Percentiles rank a stretch among this genome's conserved stretches.
phyloP scores from a whole-genome alignment of 2,797 vertebrate species.

The Eupleurogrammus muticus region DNA sequence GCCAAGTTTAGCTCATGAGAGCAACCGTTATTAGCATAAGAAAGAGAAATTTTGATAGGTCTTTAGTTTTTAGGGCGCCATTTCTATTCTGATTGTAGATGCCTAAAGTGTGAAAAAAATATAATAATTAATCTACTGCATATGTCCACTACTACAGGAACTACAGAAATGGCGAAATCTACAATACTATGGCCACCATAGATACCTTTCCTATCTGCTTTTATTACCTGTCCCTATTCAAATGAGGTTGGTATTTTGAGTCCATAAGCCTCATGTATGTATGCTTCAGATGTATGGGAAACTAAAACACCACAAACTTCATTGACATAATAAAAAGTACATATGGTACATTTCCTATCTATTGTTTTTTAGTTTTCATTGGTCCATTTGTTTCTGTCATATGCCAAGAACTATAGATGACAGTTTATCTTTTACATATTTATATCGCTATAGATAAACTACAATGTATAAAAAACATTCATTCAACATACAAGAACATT shows the following conservation, averaged over 20 bases:
- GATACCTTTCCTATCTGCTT: constrained; percentile 46
- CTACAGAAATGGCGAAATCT: constrained; percentile 10
- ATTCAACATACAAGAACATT: background rate
- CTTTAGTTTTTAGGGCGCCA: background rate
- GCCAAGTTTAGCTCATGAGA: background rate
- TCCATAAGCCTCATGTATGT: constrained; percentile 13
- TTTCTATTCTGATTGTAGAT: no score
- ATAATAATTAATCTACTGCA: background rate
- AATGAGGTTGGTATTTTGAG: constrained; percentile 18
- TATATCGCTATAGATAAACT: background rate
- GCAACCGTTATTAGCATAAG: constrained; percentile 1
- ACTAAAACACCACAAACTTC: constrained; percentile 15
- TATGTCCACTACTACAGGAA: background rate
- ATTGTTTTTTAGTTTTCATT: background rate
- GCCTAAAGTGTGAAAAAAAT: no score
- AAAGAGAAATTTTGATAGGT: background rate
- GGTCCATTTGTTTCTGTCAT: no score
- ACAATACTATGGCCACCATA: background rate
- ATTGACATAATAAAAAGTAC: background rate
- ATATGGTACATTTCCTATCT: background rate
- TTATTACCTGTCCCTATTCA: constrained; percentile 26
- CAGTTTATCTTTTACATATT: background rate
- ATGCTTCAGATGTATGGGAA: constrained; percentile 28
- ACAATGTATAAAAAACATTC: constrained; percentile 6
- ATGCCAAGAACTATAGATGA: background rate